Percentiles rank a stretch among this genome's conserved stretches.
These are phyloP conservation scores for Pachyuromys duprasi DNA, from an alignment of 2,797 vertebrate species.

Conservation along the genomic window DNA sequence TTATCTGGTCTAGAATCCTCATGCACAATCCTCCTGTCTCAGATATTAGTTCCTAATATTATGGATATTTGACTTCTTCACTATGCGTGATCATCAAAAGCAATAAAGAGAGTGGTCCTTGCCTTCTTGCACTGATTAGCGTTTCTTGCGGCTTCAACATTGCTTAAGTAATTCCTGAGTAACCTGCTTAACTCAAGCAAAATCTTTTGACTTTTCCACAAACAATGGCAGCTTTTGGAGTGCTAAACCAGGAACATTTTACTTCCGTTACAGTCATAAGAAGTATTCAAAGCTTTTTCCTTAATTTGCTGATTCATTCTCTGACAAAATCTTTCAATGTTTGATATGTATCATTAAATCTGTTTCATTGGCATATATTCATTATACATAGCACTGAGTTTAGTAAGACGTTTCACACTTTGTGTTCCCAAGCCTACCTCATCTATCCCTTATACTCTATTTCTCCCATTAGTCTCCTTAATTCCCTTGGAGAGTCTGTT, in stretches of 20 bases:
- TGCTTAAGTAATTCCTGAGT: not conserved
- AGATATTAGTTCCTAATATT: not conserved
- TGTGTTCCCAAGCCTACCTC: not conserved
- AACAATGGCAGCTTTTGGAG: not conserved
- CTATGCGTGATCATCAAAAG: not conserved
- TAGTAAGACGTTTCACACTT: not conserved
- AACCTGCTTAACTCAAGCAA: not conserved
- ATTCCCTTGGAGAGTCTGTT: not conserved
- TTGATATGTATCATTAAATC: not conserved
- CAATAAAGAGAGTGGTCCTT: not conserved
- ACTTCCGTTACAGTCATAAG: not conserved
- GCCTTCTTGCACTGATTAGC: not conserved
- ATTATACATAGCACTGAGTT: not conserved
- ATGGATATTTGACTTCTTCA: constrained; percentile 2
- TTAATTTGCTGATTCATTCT: constrained; percentile 24
- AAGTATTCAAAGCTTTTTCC: constrained; percentile 19
- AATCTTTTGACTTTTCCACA: not conserved
- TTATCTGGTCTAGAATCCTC: not conserved
- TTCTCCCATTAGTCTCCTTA: too few species aligned
- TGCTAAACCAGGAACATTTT: not conserved
- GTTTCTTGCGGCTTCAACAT: not conserved
- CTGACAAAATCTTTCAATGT: not conserved
- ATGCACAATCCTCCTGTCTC: not conserved
- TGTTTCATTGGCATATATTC: not conserved
- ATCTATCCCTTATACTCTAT: not conserved